Base-by-base conservation (phyloP, 2,888 invertebrate genomes). In the Epinotia ramella region DNA sequence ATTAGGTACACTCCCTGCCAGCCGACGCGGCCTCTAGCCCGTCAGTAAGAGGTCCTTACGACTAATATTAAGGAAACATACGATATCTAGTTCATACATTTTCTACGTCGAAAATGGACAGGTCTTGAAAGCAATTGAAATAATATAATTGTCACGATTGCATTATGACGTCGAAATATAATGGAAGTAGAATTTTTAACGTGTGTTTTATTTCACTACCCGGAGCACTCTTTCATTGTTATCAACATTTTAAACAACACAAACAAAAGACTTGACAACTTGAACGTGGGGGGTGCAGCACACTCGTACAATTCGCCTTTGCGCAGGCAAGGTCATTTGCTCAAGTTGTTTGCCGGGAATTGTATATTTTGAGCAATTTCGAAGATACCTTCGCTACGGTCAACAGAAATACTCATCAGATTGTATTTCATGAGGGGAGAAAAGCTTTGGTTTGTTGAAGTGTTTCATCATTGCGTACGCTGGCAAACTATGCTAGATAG, bases 111-210 rank as follows among this genome's bases (percentile, higher is more conserved):
- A 89, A 85, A 89, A 85, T 82, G 81, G 82, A 83, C 80, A 81
- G 84, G 81, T 84, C 82, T 85, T 81, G 81, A 84, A 85, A 80
- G 79, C 84, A 83, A 85, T 83, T 88, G 85, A 86, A 88, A 88
- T 88, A 89, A 89, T 92, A 91, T 91, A 88, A 91, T 87, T 89
- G 91, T 92, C 91, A 88, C 84, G 86, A 88, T 87, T 92, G 88
- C 78, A 76, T 76, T 76, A 91, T 88, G 91, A 89, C 88, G 85
- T 89, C 92, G 87, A 93, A 93, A 92, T 94, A 93, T 94, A 94
- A 91, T 92, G 93, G 92, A 93, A 90, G 93, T 94, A 94, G 94
- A 93, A 91, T 92, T 91, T 87, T 87, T 85, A 72, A 82, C 80
- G 86, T 80, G 84, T 83, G 80, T 93, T 92, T 92, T 84, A 89